Evolutionary conservation across 2,888 invertebrate species (phyloP).

Genomic region (Lypha dubia): DNA sequence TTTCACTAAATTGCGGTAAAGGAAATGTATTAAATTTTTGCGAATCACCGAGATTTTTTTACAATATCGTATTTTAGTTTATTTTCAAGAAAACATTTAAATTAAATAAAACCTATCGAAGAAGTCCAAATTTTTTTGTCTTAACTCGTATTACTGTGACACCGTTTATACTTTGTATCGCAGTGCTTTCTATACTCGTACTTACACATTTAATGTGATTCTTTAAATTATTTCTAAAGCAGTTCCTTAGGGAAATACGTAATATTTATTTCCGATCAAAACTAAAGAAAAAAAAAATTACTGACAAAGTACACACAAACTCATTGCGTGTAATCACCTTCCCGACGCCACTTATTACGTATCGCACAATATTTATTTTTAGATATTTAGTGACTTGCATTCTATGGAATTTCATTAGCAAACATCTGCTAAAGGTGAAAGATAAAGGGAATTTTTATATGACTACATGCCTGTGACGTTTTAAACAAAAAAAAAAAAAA

Average conservation of each 20-base stretch:
- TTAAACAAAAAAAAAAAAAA: too few relatives aligned
- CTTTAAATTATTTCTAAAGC: constrained; percentile 1
- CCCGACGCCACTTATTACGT: constrained; percentile 41
- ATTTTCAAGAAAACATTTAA: too few relatives aligned
- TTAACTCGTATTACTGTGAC: not conserved
- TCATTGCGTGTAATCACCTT: constrained; percentile 9
- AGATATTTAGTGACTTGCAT: constrained; percentile 34
- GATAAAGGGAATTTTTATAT: not conserved
- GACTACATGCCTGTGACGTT: not conserved
- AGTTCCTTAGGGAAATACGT: not conserved
- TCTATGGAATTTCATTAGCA: constrained; percentile 30
- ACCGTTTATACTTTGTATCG: not conserved
- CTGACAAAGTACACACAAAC: not conserved
- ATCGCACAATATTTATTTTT: constrained; percentile 43
- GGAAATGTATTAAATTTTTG: too few relatives aligned
- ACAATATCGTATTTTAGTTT: too few relatives aligned
- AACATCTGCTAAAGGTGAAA: not conserved
- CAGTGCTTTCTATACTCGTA: not conserved
- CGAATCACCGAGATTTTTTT: too few relatives aligned
- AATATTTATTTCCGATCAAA: constrained; percentile 24
- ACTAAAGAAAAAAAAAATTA: not conserved
- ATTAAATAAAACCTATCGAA: not conserved
- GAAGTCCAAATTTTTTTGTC: not conserved
- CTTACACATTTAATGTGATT: not conserved
- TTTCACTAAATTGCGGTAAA: too few relatives aligned